These are phyloP conservation scores for Ditylenchus weischeri DNA, from an alignment of 2,888 invertebrate species.

Conservation along the genomic window DNA sequence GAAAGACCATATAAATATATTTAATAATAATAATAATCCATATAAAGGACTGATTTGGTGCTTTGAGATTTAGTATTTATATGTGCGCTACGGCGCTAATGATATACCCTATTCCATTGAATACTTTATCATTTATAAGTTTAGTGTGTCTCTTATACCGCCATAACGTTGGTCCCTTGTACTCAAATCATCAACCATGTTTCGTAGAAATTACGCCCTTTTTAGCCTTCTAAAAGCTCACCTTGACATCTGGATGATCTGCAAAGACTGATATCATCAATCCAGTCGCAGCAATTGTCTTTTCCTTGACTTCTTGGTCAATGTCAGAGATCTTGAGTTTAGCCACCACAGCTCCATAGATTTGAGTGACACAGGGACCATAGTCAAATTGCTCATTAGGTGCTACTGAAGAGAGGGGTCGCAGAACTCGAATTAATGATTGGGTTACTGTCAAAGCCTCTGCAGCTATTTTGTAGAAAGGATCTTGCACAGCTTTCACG, in stretches of 20 bases:
- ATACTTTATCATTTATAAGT: too few species aligned
- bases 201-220: too few species aligned
- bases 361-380: conserved; percentile 59
- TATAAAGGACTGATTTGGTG: too few species aligned
- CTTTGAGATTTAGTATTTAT: too few species aligned
- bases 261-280: conserved; percentile 66
- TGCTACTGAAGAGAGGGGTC: conserved; percentile 65
- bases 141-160: too few species aligned
- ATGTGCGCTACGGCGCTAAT: too few species aligned
- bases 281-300: conserved; percentile 87
- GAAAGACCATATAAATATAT: too few species aligned
- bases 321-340: conserved; percentile 89
- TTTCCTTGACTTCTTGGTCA: conserved; percentile 97
- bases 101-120: too few species aligned
- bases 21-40: too few species aligned
- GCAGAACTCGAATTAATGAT: conserved; percentile 86
- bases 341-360: conserved; percentile 78
- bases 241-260: conserved; percentile 9
- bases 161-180: too few species aligned
- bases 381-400: conserved; percentile 60
- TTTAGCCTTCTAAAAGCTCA: not conserved
- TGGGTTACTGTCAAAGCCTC: conserved; percentile 89
- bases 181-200: too few species aligned
- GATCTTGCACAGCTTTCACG: conserved; percentile 83
- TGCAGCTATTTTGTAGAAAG: conserved; percentile 93